Evolutionary conservation across 2,888 invertebrate genomes (phyloP).

Genomic region (Drosophila barbarae): DNA sequence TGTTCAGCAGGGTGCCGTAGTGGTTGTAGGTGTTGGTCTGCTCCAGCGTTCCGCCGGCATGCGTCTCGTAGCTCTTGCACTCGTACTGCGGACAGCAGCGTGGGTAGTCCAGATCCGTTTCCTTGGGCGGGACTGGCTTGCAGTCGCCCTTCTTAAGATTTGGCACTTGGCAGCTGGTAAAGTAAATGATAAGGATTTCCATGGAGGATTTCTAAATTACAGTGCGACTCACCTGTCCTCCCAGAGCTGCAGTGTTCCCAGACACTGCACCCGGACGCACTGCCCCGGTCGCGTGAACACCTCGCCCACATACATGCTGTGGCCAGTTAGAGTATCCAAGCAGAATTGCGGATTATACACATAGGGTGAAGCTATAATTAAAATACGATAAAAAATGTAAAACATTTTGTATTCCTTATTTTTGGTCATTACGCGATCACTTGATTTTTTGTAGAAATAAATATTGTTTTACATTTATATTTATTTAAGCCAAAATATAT

Average conservation of each 20-base stretch:
- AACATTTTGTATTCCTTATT: too few species aligned
- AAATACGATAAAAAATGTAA: too few species aligned
- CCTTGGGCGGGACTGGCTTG: conserved; percentile 55
- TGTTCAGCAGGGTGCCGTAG: conserved; percentile 68
- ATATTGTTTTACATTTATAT: too few species aligned
- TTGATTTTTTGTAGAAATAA: too few species aligned
- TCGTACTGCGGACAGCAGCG: conserved; percentile 76
- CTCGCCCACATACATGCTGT: conserved; percentile 76
- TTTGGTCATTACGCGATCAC: too few species aligned
- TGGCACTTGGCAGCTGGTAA: conserved; percentile 73
- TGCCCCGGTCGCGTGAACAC: conserved; percentile 73
- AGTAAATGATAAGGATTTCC: background rate
- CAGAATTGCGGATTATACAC: conserved; percentile 54
- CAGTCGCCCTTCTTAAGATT: conserved; percentile 67
- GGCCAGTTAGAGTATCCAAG: conserved; percentile 69
- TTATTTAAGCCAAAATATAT: too few species aligned
- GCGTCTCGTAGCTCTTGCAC: conserved; percentile 65
- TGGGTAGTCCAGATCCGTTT: conserved; percentile 72
- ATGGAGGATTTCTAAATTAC: background rate
- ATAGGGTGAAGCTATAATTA: conserved; percentile 20
- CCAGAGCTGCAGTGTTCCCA: conserved; percentile 75
- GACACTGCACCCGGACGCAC: conserved; percentile 77
- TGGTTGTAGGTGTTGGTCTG: conserved; percentile 75
- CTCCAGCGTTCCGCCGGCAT: conserved; percentile 61
- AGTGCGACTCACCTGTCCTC: conserved; percentile 74